Conservation (phyloP, 2,797 vertebrate species). For the Prunella strophiata region DNA sequence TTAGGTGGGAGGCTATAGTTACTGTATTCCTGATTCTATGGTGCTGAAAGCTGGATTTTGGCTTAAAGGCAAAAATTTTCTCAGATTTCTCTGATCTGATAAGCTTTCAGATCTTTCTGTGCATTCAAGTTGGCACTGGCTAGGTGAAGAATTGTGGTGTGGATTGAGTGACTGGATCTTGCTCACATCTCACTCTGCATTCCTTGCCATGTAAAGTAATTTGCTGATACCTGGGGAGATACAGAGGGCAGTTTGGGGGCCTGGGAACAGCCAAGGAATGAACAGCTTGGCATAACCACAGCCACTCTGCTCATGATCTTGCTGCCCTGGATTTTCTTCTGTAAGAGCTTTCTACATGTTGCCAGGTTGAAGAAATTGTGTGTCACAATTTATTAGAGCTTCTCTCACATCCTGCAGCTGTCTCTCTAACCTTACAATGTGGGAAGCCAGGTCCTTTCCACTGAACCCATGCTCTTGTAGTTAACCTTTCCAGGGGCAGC, state of each 20-base stretch:
- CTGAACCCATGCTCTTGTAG: background rate
- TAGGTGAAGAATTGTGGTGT: background rate
- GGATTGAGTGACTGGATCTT: background rate
- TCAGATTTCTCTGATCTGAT: background rate
- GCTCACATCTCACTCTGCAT: background rate
- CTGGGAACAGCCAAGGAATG: background rate
- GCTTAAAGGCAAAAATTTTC: background rate
- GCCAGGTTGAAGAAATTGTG: background rate
- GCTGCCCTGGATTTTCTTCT: background rate
- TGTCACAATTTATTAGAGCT: background rate
- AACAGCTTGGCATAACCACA: background rate
- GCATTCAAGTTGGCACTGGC: background rate
- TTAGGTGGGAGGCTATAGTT: background rate
- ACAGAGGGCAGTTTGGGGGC: background rate
- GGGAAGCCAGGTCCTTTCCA: background rate
- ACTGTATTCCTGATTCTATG: background rate
- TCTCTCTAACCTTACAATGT: background rate
- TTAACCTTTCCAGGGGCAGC: background rate
- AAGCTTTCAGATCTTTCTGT: background rate
- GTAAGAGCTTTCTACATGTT: background rate
- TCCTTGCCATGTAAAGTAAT: background rate
- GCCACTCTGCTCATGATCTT: background rate
- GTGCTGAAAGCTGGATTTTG: background rate
- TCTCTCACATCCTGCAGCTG: background rate
- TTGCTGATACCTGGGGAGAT: background rate